Evolutionary conservation across 1,140 invertebrate species (phyloP).

Genomic region (Pseudomyrmex flavicornis): DNA sequence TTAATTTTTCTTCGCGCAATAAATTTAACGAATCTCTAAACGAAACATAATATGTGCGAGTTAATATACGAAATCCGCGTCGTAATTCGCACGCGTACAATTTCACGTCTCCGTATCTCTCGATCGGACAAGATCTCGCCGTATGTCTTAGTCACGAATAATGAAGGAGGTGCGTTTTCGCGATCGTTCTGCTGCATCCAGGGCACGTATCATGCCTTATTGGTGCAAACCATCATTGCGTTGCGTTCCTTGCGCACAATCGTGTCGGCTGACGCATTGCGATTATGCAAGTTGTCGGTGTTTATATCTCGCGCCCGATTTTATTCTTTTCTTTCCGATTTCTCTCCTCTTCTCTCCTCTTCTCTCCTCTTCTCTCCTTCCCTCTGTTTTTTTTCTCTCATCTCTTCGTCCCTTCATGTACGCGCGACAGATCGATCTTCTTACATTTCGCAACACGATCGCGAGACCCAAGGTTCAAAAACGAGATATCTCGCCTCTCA

Average conservation of each 20-base stretch:
- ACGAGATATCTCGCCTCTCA: not conserved
- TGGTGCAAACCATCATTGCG: conserved; percentile 65
- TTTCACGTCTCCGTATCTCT: conserved; percentile 3
- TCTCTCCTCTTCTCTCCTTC: conserved; percentile 2
- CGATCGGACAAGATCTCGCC: conserved; percentile 8
- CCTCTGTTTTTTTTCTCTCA: not conserved
- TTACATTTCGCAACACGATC: conserved; percentile 64
- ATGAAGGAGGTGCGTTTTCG: conserved; percentile 33
- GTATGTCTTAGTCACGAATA: not conserved
- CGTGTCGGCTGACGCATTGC: conserved; percentile 73
- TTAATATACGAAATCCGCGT: no score
- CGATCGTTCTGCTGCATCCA: conserved; percentile 65
- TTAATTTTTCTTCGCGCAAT: not conserved
- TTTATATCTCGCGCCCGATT: conserved; percentile 69
- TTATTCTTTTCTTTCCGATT: conserved; percentile 54
- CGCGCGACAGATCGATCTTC: not conserved
- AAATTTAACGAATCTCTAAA: not conserved
- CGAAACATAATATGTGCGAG: not conserved
- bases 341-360: not conserved
- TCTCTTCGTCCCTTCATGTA: not conserved
- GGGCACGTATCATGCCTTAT: conserved; percentile 81
- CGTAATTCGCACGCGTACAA: not conserved
- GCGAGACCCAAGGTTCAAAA: conserved; percentile 52
- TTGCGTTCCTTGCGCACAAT: conserved; percentile 48
- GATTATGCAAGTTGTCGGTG: conserved; percentile 74